Evolutionary conservation across 2,888 invertebrate genomes (phyloP), one percentile per base, ranked within the genome.

Genomic region (Scrobipalpa costella): DNA sequence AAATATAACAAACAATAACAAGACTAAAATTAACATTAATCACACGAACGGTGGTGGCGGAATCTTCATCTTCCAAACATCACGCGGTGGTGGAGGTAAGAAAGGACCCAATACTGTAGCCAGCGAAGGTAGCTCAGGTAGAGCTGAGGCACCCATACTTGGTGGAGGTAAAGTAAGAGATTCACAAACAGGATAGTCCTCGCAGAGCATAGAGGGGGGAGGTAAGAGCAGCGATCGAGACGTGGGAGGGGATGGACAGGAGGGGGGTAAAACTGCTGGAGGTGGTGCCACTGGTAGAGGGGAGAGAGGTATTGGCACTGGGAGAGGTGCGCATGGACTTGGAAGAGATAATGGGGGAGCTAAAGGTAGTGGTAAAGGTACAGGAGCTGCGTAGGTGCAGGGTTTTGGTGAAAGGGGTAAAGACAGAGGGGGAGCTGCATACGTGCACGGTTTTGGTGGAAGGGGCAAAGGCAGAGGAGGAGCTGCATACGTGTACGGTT

Each of bases 1-100:
- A 47, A 15, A 8, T 13, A n/a, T 47, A 8, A 49, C 47, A 49
- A n/a, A 17, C 7, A 49, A 49, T 9, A 33, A 55, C n/a, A 27
- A 13, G 5, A n/a, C n/a, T 55, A n/a, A n/a, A 13, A 33, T 5
- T 34, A 13, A 5, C 55, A 15, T n/a, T n/a, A 34, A 34, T 55
- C 34, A 55, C 13, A 55, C 7, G 9, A 55, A 55, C 34, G 55
- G 55, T n/a, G 55, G 55, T n/a, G 55, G 55, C n/a, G 55, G 55
- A 13, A 55, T 27, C 17, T 50, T 21, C 8, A 50, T 21, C 50
- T 50, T 50, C 50, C 50, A 50, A 6, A 44, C 44, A 15, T 44
- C 44, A 44, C 7, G 7, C 0, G 44, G 44, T 5, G 44, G 44
- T 15, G 44, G 44, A 6, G 44, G 44, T n/a, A 44, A 44, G 44